Evolutionary conservation across 2,797 vertebrate species (phyloP), one percentile per base, ranked within the genome.

Genomic region (Smutsia temminckii): DNA sequence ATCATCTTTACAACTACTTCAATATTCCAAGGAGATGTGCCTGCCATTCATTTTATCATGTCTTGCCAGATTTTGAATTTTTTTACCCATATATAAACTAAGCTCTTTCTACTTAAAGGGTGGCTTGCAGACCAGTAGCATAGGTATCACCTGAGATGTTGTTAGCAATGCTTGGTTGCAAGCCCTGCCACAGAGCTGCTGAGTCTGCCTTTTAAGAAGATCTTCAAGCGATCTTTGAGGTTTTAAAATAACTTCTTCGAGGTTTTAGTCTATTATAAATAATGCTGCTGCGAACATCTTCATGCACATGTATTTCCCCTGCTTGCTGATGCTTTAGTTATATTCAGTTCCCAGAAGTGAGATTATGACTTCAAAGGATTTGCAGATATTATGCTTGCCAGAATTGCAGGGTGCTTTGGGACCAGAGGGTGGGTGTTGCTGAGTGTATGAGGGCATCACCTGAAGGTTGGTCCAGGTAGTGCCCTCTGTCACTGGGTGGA

Each of bases 251-350:
- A 12, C 63, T 46, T 40, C 40, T 40, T 40, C 40, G 29, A 89
- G 42, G 40, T 40, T 40, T 89, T 66, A 37, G 13, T 64, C n/a
- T 53, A 8, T 93, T 95, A 59, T 59, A 79, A 95, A 57, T 59
- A 89, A 84, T 63, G 53, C 64, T 83, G 34, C 51, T 77, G 25
- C 63, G 78, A 89, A 94, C 81, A 96, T 96, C 85, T 94, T 92
- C 49, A 46, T 27, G 51, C 27, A 53, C 17, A 34, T 46, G 2
- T 23, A 40, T 78, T 84, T 92, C 5, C 8, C 37, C 64, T 66
- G 34, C 14, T 83, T 90, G 42, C 55, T 85, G 37, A 49, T 49
- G 37, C 16, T 64, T 91, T 95, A 23, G 17, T 64, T 83, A 34
- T 68, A 71, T 57, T 88, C 37, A 16, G 10, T 59, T 86, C 59